phyloP scores from a whole-genome alignment of 2,113 vertebrate genomes.

The Sebastes schlegelii region DNA sequence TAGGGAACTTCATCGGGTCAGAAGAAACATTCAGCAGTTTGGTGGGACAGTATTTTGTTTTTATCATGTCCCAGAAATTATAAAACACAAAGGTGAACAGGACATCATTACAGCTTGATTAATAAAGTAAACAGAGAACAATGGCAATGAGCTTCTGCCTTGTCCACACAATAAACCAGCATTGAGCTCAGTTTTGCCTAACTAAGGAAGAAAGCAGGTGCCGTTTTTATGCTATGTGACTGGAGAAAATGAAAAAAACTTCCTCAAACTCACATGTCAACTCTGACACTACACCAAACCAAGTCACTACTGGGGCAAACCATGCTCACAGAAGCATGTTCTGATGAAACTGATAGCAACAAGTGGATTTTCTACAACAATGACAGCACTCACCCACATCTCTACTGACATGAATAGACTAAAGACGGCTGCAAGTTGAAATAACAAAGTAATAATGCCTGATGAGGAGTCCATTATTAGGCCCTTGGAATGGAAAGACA shows the following conservation, averaged over 20 bases:
- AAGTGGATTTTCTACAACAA: conserved; percentile 20
- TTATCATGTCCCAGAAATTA: not conserved
- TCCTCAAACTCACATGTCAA: conserved; percentile 68
- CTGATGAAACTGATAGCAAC: conserved; percentile 40
- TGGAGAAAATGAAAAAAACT: conserved; percentile 74
- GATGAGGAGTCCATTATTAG: not conserved
- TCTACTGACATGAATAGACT: not conserved
- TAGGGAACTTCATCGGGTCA: conserved; percentile 20
- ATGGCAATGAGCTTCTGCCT: conserved; percentile 18
- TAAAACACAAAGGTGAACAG: not conserved
- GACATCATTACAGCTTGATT: not conserved
- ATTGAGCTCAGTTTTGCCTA: conserved; percentile 53
- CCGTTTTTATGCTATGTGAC: conserved; percentile 69
- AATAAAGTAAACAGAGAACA: conserved; percentile 26
- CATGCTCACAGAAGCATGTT: conserved; percentile 3
- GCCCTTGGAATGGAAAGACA: too few relatives aligned
- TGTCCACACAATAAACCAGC: conserved; percentile 55
- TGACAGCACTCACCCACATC: conserved; percentile 12
- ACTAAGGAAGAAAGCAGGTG: conserved; percentile 53
- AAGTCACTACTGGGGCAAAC: conserved; percentile 45
- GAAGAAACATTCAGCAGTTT: conserved; percentile 6
- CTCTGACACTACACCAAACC: conserved; percentile 26
- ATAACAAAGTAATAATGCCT: not conserved
- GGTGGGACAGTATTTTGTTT: not conserved
- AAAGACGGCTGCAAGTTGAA: too few relatives aligned